phyloP scores from a whole-genome alignment of 2,797 vertebrate genomes.

The Pipistrellus pipistrellus region DNA sequence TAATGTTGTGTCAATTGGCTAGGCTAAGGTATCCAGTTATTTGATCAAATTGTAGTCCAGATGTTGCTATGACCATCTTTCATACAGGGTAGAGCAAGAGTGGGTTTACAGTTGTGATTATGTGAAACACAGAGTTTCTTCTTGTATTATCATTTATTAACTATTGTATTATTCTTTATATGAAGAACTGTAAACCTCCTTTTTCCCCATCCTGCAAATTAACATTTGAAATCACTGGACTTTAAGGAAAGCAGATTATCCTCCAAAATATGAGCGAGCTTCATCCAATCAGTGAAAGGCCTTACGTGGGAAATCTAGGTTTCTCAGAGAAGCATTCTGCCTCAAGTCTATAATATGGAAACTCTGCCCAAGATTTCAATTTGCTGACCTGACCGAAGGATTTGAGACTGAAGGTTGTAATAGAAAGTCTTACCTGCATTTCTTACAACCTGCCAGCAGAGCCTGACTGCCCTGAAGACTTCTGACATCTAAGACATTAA shows the following conservation, averaged over 20 bases:
- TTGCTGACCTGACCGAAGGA: neutral
- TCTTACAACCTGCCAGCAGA: neutral
- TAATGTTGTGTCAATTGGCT: neutral
- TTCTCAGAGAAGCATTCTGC: constrained; percentile 6
- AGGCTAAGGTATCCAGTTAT: neutral
- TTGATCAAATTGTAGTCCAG: neutral
- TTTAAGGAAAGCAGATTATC: neutral
- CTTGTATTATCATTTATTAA: neutral
- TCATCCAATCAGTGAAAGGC: neutral
- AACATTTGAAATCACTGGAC: neutral
- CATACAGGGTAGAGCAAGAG: neutral
- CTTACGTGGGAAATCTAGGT: neutral
- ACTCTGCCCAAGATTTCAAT: neutral
- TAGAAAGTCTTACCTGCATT: neutral
- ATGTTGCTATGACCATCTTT: neutral
- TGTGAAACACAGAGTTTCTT: neutral
- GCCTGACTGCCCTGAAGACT: neutral
- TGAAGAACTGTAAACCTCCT: neutral
- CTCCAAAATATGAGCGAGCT: neutral
- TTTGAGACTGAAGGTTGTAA: neutral
- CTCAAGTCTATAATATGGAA: neutral
- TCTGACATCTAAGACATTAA: neutral
- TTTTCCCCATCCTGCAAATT: neutral
- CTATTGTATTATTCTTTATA: neutral
- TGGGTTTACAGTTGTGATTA: neutral